Percentiles rank a stretch among this genome's conserved stretches.
Conservation (phyloP, 2,113 vertebrate genomes). For the Proterorhinus semilunaris region DNA sequence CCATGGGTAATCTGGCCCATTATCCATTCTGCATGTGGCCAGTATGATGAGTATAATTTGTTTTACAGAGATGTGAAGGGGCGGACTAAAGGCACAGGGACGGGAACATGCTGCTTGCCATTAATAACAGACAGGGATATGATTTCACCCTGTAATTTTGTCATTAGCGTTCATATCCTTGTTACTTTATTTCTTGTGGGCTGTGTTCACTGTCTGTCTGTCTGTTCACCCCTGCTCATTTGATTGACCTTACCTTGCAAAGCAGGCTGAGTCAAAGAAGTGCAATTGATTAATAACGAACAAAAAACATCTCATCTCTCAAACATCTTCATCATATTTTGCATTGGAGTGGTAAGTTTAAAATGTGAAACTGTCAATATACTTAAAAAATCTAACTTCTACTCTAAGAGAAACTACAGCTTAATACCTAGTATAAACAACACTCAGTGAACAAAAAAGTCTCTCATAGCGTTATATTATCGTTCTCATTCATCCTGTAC, state of each 20-base stretch:
- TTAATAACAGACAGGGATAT: conserved; percentile 37
- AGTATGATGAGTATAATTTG: conserved; percentile 65
- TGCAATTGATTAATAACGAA: neutral
- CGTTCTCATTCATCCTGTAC: conserved; percentile 37
- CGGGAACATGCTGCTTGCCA: neutral
- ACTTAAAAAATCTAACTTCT: neutral
- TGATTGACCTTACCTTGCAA: conserved; percentile 13
- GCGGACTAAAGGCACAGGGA: conserved; percentile 18
- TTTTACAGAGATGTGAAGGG: conserved; percentile 49
- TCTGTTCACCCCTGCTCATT: conserved; percentile 23
- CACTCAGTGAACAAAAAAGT: conserved; percentile 17
- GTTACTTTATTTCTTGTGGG: conserved; percentile 23
- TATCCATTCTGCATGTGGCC: conserved; percentile 61
- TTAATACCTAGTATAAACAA: conserved; percentile 33
- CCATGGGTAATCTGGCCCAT: conserved; percentile 68
- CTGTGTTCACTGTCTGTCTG: conserved; percentile 35
- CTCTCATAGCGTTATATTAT: conserved; percentile 26
- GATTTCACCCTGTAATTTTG: conserved; percentile 45
- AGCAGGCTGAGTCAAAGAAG: neutral
- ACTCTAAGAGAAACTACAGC: neutral
- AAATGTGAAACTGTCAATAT: neutral
- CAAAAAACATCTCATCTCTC: neutral
- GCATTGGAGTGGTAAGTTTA: neutral
- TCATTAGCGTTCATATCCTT: conserved; percentile 32
- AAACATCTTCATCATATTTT: neutral